These are phyloP conservation scores for Chloropsis hardwickii DNA, from an alignment of 2,113 vertebrate species.

Conservation along the genomic window DNA sequence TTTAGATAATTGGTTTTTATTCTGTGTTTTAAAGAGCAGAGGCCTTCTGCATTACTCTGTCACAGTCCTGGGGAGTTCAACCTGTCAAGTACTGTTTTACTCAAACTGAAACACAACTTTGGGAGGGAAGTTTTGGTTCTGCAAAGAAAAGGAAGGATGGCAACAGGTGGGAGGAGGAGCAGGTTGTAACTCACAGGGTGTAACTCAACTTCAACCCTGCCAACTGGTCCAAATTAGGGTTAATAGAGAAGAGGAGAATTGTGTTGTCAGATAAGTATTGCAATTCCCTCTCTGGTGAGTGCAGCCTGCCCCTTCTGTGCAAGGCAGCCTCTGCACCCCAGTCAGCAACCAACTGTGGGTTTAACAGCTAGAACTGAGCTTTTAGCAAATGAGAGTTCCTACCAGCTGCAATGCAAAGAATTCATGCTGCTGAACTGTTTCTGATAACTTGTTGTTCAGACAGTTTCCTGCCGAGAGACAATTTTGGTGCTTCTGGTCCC, in stretches of 20 bases:
- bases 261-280: not conserved
- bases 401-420: not conserved
- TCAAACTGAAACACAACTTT: not conserved
- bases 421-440: not conserved
- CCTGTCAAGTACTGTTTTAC: not conserved
- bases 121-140: not conserved
- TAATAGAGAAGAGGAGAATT: not conserved
- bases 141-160: not conserved
- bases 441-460: not conserved
- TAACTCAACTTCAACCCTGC: not conserved
- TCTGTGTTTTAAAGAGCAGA: not conserved
- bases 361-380: not conserved
- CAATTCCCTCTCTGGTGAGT: not conserved
- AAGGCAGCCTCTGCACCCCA: not conserved
- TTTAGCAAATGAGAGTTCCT: not conserved
- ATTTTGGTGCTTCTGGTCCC: not conserved
- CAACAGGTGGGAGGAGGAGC: not conserved
- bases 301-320: not conserved
- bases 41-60: not conserved
- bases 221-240: not conserved
- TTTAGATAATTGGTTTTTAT: accelerated
- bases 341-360: accelerated
- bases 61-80: accelerated
- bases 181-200: not conserved
- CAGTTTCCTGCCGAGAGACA: not conserved